Percentiles rank a stretch among this genome's conserved stretches.
Conservation (phyloP, 2,888 invertebrate genomes). For the Agrotis puta region DNA sequence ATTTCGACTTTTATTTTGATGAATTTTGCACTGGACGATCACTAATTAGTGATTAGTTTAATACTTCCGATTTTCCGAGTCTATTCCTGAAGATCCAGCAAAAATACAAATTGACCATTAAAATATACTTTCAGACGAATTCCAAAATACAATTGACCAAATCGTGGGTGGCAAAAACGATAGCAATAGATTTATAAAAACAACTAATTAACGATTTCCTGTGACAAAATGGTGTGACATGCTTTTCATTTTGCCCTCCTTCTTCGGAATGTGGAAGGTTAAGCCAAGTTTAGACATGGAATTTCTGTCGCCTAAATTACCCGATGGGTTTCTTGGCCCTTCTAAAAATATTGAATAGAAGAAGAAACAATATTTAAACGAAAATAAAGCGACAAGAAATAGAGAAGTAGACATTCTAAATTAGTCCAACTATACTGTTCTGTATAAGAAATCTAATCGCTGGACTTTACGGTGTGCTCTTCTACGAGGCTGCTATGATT, state of each 20-base stretch:
- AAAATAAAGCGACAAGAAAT: too few species aligned
- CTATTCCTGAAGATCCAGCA: slow-evolving; percentile 36
- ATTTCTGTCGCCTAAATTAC: neutral
- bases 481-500: too few species aligned
- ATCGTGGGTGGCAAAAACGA: slow-evolving; percentile 59
- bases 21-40: too few species aligned
- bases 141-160: slow-evolving; percentile 62
- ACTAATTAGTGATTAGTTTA: too few species aligned
- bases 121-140: slow-evolving; percentile 44
- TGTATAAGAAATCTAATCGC: too few species aligned
- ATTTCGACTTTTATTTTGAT: too few species aligned
- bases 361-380: too few species aligned
- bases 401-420: too few species aligned
- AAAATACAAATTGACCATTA: slow-evolving; percentile 53
- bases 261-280: neutral
- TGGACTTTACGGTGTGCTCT: too few species aligned
- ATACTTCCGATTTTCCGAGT: too few species aligned
- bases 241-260: neutral
- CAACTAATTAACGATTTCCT: slow-evolving; percentile 69
- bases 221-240: slow-evolving; percentile 41
- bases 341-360: neutral
- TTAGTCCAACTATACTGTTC: too few species aligned
- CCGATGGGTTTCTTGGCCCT: neutral
- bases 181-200: slow-evolving; percentile 59
- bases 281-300: neutral